phyloP scores from a whole-genome alignment of 2,113 vertebrate genomes.

The Saimiri boliviensis region DNA sequence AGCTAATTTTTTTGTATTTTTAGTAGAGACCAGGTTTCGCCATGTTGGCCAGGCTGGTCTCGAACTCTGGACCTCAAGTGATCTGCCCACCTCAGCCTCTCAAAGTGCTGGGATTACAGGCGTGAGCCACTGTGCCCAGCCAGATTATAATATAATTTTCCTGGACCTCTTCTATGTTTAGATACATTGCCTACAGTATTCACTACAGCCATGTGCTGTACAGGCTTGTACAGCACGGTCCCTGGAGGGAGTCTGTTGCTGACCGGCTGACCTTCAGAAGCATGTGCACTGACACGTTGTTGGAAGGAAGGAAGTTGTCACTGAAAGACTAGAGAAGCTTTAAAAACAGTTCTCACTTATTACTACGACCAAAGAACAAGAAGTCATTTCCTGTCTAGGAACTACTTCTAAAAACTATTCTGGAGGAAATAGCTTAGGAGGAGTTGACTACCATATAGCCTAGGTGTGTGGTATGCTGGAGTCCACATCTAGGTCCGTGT shows the following conservation, averaged over 20 bases:
- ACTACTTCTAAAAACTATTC: background rate
- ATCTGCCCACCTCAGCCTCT: too few species aligned
- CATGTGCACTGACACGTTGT: fast-evolving
- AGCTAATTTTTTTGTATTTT: too few species aligned
- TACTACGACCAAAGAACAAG: background rate
- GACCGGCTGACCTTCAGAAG: background rate
- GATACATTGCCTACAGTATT: background rate
- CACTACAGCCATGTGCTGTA: background rate
- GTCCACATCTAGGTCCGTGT: background rate
- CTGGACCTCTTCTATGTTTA: background rate
- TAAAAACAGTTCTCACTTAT: background rate
- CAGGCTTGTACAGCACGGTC: background rate
- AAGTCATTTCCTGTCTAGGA: background rate
- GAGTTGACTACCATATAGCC: background rate
- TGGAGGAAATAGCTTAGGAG: background rate
- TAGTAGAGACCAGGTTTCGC: too few species aligned
- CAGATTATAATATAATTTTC: background rate
- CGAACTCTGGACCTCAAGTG: too few species aligned
- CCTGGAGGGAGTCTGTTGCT: background rate
- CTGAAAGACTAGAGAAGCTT: background rate
- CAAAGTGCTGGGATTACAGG: too few species aligned
- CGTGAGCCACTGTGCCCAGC: too few species aligned
- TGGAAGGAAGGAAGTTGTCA: too few species aligned
- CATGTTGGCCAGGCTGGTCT: too few species aligned
- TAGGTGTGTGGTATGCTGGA: background rate